phyloP scores from a whole-genome alignment of 2,797 vertebrate species.

The Eulemur rubriventer region DNA sequence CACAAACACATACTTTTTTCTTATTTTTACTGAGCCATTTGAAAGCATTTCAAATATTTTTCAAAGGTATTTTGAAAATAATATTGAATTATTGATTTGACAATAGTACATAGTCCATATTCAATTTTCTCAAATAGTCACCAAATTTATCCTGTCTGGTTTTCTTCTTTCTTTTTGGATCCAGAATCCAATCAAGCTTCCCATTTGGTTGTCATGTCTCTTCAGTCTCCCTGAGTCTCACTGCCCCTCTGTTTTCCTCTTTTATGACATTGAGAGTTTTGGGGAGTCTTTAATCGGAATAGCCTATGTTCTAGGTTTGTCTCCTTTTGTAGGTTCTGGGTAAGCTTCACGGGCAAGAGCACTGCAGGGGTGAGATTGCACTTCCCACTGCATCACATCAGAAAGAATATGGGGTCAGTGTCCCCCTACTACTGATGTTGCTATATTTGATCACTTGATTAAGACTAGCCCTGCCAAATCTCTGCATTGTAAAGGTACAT shows the following conservation, averaged over 20 bases:
- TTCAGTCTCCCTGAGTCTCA: neutral
- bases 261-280: neutral
- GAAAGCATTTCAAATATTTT: neutral
- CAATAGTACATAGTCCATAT: neutral
- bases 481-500: neutral
- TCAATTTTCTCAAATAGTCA: neutral
- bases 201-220: too few relatives aligned
- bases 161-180: neutral
- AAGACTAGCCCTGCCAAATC: neutral
- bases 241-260: neutral
- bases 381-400: too few relatives aligned
- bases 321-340: neutral
- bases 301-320: neutral
- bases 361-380: neutral
- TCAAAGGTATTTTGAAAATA: neutral
- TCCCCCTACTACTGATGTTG: too few relatives aligned
- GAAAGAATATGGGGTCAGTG: neutral
- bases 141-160: neutral
- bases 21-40: neutral
- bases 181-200: neutral
- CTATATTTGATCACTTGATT: neutral
- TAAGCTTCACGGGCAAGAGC: neutral
- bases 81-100: neutral
- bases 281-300: neutral
- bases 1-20: neutral